phyloP scores from a whole-genome alignment of 2,797 vertebrate genomes.

The Triplophysa yarkandensis region DNA sequence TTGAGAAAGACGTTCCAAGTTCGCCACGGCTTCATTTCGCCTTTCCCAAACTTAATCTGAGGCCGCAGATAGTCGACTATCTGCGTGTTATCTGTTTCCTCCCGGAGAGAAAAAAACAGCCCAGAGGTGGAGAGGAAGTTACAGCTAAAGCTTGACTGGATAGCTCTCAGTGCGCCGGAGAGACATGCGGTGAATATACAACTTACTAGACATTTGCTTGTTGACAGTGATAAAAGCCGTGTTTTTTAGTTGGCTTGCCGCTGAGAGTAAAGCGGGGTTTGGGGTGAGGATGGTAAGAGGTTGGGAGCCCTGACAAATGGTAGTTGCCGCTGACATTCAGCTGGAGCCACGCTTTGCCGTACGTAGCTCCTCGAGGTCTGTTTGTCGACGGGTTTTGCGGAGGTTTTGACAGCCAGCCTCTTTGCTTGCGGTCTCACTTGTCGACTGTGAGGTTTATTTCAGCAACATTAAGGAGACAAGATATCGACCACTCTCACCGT shows the following conservation, averaged over 20 bases:
- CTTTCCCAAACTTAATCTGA: conserved; percentile 39
- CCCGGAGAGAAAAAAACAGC: conserved; percentile 48
- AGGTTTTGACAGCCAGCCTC: conserved; percentile 64
- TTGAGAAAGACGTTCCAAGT: conserved; percentile 43
- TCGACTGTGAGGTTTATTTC: conserved; percentile 30
- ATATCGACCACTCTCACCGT: conserved; percentile 34
- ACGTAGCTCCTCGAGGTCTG: conserved; percentile 51
- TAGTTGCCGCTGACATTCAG: conserved; percentile 39
- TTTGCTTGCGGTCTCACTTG: conserved; percentile 60
- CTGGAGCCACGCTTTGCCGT: conserved; percentile 8
- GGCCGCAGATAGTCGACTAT: conserved; percentile 49
- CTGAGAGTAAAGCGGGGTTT: conserved; percentile 52
- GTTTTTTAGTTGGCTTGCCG: conserved; percentile 57
- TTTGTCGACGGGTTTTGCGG: conserved; percentile 62
- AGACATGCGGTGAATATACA: conserved; percentile 38
- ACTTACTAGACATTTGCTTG: conserved; percentile 58
- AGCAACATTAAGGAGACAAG: conserved; percentile 44
- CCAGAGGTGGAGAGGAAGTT: conserved; percentile 40
- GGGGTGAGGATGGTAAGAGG: conserved; percentile 19
- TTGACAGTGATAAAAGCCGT: conserved; percentile 64
- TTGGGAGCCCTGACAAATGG: conserved; percentile 36
- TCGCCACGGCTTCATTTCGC: conserved; percentile 33
- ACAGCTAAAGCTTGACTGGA: conserved; percentile 39
- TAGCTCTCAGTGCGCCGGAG: conserved; percentile 34
- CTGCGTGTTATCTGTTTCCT: conserved; percentile 44